phyloP scores from a whole-genome alignment of 2,797 vertebrate species.

The Carapus acus region DNA sequence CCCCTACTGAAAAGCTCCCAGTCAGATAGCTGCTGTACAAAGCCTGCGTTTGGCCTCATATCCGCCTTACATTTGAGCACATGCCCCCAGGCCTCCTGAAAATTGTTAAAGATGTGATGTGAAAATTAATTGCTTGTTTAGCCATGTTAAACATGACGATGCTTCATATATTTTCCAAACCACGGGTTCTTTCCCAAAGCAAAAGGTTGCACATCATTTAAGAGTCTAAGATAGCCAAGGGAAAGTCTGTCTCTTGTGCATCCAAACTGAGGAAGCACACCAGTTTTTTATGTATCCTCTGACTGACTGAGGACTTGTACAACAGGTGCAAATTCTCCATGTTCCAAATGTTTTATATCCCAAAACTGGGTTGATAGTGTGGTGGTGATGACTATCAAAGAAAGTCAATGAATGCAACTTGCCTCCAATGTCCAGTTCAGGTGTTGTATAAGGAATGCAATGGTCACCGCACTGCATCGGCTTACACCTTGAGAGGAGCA shows the following conservation, averaged over 20 bases:
- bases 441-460: slow-evolving; percentile 80
- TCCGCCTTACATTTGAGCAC: slow-evolving; percentile 74
- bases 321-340: too few species aligned
- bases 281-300: too few species aligned
- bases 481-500: slow-evolving; percentile 77
- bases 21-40: slow-evolving; percentile 79
- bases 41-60: slow-evolving; percentile 75
- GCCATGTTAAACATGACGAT: too few species aligned
- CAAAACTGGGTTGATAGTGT: too few species aligned
- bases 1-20: slow-evolving; percentile 75
- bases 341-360: too few species aligned
- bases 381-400: not conserved
- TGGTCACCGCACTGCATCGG: slow-evolving; percentile 67
- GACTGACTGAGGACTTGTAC: too few species aligned
- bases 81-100: slow-evolving; percentile 77
- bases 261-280: too few species aligned
- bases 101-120: slow-evolving; percentile 13
- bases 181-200: too few species aligned
- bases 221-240: too few species aligned
- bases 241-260: too few species aligned
- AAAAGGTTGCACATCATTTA: too few species aligned
- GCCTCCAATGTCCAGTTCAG: slow-evolving; percentile 75
- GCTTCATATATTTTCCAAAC: too few species aligned
- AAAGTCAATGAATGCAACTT: slow-evolving; percentile 10
- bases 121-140: not conserved